Evolutionary conservation across 2,888 invertebrate genomes (phyloP), one percentile per base, ranked within the genome.

Genomic region (Leucoma salicis): DNA sequence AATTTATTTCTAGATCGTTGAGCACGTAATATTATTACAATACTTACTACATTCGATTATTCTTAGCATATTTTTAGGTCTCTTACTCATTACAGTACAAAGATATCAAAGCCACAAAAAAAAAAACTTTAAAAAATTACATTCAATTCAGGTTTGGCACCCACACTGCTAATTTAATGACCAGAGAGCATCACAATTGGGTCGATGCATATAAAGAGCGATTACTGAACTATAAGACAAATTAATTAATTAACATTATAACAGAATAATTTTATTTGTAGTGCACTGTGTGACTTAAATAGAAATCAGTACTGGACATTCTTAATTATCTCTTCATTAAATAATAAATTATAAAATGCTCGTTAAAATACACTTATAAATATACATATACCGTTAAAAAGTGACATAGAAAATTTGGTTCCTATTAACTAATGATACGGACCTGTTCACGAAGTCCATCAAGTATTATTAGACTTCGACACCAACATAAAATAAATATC

Each of bases 351-450:
- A 82, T 77, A 79, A 79, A 85, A 83, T 87, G 83, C 83, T 83
- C 82, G 74, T 85, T n/a, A 85, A 82, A 85, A 83, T 86, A 84
- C 78, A 76, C 83, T 81, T 82, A 80, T 70, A 67, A 68, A 75
- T 75, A 81, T 74, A 78, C 57, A 70, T 78, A 78, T 76, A 76
- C 70, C 66, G 70, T 82, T 81, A 79, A 81, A 59, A 84, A 87
- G 80, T 88, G 86, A 87, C 86, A 80, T 89, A 88, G 84, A 87
- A 86, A 86, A 82, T 85, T 88, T 80, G 76, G 75, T 80, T 82
- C 82, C 78, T 87, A 87, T 68, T 10, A 73, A 71, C 86, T 86
- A 85, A 79, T 83, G 81, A 83, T 85, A 82, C 63, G 66, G 72
- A 65, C 71, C 78, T 50, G 74, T 75, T 75, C 57, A 70, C 69